Conservation (phyloP, 2,888 invertebrate species). For the Scaptomyza polygonia region DNA sequence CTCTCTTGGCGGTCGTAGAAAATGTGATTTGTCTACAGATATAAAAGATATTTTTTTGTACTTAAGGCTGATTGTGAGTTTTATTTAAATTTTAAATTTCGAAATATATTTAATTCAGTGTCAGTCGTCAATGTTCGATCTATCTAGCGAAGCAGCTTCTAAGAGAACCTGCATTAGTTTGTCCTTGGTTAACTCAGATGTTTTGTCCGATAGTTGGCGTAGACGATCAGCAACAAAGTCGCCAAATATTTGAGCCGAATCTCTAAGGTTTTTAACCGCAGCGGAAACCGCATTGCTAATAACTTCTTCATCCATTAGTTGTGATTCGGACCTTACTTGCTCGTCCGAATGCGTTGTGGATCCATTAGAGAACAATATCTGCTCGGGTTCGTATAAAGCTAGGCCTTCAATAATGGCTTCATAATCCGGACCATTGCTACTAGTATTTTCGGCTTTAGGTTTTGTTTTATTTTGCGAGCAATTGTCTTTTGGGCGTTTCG, state of each 20-base stretch:
- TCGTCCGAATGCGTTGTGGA: slow-evolving; percentile 30
- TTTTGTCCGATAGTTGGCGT: slow-evolving; percentile 45
- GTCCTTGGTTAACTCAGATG: slow-evolving; percentile 63
- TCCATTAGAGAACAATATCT: slow-evolving; percentile 55
- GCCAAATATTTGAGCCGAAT: slow-evolving; percentile 62
- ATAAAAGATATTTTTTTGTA: slow-evolving; percentile 31
- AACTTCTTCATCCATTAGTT: slow-evolving; percentile 49
- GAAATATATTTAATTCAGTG: slow-evolving; percentile 13
- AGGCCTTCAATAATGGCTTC: slow-evolving; percentile 65
- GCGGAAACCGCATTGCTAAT: slow-evolving; percentile 61
- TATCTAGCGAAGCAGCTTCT: slow-evolving; percentile 55
- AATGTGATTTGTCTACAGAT: neutral
- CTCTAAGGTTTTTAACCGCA: slow-evolving; percentile 50
- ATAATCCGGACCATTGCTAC: slow-evolving; percentile 48
- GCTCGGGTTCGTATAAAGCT: slow-evolving; percentile 63
- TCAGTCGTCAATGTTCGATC: slow-evolving; percentile 30
- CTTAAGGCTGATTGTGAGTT: slow-evolving; percentile 58
- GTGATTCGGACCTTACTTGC: neutral
- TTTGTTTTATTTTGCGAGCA: neutral
- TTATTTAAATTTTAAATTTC: slow-evolving; percentile 38
- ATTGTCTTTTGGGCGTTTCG: slow-evolving; percentile 24
- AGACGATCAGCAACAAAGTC: slow-evolving; percentile 67
- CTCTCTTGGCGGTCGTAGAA: neutral
- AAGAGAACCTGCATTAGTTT: slow-evolving; percentile 62
- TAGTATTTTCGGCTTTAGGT: slow-evolving; percentile 25